phyloP scores from a whole-genome alignment of 2,797 vertebrate species.

The Urophycis tenuis region DNA sequence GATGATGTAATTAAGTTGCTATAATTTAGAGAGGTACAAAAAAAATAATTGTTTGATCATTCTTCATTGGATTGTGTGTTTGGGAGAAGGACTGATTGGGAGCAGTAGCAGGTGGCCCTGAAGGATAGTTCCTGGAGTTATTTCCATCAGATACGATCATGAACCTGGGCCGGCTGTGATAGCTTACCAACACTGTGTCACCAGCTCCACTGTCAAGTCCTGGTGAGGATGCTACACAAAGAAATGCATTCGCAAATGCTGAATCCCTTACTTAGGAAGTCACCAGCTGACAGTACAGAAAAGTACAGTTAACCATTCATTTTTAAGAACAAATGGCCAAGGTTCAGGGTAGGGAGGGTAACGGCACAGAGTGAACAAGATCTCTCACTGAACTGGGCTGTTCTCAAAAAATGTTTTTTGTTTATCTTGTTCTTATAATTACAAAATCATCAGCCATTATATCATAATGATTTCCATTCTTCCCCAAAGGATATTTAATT shows the following conservation, averaged over 20 bases:
- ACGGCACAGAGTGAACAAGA: neutral
- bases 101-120: constrained; percentile 39
- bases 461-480: neutral
- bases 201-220: neutral
- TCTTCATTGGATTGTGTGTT: constrained; percentile 36
- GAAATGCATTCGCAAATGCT: neutral
- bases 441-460: neutral
- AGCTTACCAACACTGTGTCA: neutral
- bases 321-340: constrained; percentile 6
- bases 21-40: constrained; percentile 30
- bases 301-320: neutral
- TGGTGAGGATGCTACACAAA: neutral
- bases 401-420: neutral
- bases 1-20: constrained; percentile 76
- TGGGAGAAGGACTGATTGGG: constrained; percentile 25
- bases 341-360: no score
- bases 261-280: neutral
- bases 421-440: neutral
- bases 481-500: neutral
- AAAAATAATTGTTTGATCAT: constrained; percentile 58
- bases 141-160: constrained; percentile 34
- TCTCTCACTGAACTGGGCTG: neutral
- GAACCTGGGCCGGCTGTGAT: neutral
- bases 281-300: neutral
- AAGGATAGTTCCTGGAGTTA: constrained; percentile 35